Evolutionary conservation across 2,888 invertebrate genomes (phyloP).

Genomic region (Urechis unicinctus): DNA sequence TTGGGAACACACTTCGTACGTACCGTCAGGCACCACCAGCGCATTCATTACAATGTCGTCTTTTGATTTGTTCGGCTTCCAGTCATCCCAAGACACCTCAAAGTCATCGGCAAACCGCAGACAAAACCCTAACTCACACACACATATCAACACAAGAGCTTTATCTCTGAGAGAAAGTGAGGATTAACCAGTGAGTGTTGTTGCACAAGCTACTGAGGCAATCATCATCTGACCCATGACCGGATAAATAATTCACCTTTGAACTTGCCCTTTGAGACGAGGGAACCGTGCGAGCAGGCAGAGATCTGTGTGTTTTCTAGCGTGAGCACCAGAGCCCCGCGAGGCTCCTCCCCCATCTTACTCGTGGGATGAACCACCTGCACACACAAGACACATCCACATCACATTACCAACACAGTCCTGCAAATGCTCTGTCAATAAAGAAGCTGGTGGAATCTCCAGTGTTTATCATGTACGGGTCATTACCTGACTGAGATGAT

Average conservation of each 20-base stretch:
- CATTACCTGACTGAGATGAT: slow-evolving; percentile 9
- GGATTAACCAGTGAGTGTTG: neutral
- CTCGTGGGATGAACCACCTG: neutral
- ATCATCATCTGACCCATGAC: neutral
- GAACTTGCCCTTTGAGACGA: slow-evolving; percentile 78
- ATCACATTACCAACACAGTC: neutral
- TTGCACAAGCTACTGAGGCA: neutral
- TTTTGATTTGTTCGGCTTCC: slow-evolving; percentile 75
- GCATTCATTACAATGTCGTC: slow-evolving; percentile 53
- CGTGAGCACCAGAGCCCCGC: slow-evolving; percentile 85
- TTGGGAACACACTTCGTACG: slow-evolving; percentile 92
- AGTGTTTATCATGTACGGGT: too few relatives aligned
- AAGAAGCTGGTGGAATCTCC: too few relatives aligned
- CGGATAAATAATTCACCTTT: slow-evolving; percentile 36
- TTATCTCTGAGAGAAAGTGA: neutral
- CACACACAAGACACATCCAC: neutral
- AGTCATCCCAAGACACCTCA: slow-evolving; percentile 91
- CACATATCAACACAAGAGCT: neutral
- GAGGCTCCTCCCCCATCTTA: slow-evolving; percentile 33
- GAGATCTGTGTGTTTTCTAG: slow-evolving; percentile 92
- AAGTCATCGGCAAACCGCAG: slow-evolving; percentile 95
- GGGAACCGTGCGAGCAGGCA: slow-evolving; percentile 90
- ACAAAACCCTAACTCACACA: slow-evolving; percentile 54
- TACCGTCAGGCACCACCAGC: slow-evolving; percentile 97
- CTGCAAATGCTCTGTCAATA: too few relatives aligned